phyloP scores from a whole-genome alignment of 1,140 invertebrate species.

The Trichonephila clavipes region DNA sequence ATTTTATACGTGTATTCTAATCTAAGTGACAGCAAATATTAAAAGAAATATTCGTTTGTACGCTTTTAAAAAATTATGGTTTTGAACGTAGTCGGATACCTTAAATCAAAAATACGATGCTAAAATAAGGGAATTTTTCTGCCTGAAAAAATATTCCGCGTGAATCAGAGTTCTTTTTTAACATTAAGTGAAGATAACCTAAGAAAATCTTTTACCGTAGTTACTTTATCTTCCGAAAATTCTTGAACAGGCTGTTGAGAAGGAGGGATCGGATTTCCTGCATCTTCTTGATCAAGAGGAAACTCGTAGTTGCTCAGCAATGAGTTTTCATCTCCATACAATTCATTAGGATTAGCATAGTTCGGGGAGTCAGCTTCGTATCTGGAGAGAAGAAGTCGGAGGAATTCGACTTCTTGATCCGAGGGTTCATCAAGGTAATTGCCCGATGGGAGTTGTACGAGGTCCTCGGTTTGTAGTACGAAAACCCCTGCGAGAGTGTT shows the following conservation, averaged over 20 bases:
- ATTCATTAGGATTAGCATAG: not conserved
- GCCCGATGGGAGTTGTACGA: not conserved
- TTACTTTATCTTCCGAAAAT: not conserved
- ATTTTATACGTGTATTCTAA: no score
- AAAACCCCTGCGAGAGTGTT: not conserved
- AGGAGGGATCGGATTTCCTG: not conserved
- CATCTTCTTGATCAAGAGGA: not conserved
- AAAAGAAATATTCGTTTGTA: no score
- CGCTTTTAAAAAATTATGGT: no score
- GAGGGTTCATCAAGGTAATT: not conserved
- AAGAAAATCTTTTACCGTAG: not conserved
- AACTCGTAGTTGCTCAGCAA: not conserved
- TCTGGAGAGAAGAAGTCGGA: constrained; percentile 16
- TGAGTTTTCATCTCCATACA: not conserved
- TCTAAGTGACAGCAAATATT: no score
- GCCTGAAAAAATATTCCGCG: no score
- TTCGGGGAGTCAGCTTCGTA: not conserved
- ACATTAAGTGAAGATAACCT: no score
- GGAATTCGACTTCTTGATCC: not conserved
- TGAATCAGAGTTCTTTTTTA: no score
- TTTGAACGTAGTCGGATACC: no score
- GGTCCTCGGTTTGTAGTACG: no score
- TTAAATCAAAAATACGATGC: no score
- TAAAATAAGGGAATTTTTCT: no score
- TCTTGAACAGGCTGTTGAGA: not conserved